A percentile compares a stretch with the other conserved stretches of the same genome.
These are phyloP conservation scores for Ditula angustiorana DNA, from an alignment of 2,888 invertebrate genomes.

Conservation along the genomic window DNA sequence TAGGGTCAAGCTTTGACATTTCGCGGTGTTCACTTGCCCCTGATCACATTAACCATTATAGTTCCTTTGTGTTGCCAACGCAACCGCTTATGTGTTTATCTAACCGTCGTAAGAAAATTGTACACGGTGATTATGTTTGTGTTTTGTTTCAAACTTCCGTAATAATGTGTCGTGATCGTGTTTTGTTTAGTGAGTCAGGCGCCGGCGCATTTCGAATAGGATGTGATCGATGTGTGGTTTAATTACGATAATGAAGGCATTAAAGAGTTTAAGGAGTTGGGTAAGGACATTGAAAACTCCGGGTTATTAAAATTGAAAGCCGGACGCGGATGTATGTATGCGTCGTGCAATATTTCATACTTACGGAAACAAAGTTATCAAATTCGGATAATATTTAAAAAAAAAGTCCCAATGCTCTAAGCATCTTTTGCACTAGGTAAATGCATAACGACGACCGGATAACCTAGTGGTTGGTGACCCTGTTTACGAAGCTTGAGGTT, in stretches of 20 bases:
- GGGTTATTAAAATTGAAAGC: background rate
- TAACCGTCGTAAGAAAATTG: conserved; percentile 27
- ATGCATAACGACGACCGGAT: too few relatives aligned
- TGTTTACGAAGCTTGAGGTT: too few relatives aligned
- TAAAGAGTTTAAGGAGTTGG: background rate
- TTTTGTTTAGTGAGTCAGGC: conserved; percentile 29
- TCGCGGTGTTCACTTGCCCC: conserved; percentile 59
- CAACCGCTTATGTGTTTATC: conserved; percentile 15
- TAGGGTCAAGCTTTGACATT: conserved; percentile 69
- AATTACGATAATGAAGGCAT: background rate
- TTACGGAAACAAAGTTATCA: too few relatives aligned
- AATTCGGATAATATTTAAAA: too few relatives aligned
- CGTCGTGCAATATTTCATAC: too few relatives aligned
- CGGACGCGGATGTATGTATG: background rate
- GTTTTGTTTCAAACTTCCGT: conserved; percentile 47
- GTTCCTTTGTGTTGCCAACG: conserved; percentile 35
- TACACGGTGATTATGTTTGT: conserved; percentile 17
- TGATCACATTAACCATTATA: conserved; percentile 47
- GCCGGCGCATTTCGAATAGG: background rate
- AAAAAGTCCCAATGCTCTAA: too few relatives aligned
- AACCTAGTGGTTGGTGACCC: too few relatives aligned
- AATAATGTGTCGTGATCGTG: conserved; percentile 47
- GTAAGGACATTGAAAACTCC: background rate
- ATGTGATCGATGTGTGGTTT: conserved; percentile 2
- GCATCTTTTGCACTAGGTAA: too few relatives aligned